Evolutionary conservation across 2,113 vertebrate genomes (phyloP).

Genomic region (Gallinago paraguaiae): DNA sequence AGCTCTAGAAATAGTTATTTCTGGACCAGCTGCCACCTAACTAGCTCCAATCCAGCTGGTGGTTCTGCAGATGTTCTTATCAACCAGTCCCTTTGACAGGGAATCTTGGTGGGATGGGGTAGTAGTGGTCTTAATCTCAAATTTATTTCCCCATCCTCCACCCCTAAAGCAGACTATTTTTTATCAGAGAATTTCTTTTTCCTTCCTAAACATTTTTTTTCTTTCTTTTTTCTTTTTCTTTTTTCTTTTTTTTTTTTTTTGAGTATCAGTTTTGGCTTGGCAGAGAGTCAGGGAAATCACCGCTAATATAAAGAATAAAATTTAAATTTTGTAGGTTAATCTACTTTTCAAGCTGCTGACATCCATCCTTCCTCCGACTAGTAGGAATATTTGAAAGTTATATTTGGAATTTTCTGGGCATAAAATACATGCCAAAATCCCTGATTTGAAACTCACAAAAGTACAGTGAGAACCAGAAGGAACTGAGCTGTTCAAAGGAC

Average conservation of each 20-base stretch:
- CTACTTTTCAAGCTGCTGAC: background rate
- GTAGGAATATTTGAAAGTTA: background rate
- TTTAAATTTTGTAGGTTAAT: background rate
- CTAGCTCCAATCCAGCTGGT: background rate
- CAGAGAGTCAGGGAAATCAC: background rate
- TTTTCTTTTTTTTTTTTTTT: rapidly evolving
- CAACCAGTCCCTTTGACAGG: background rate
- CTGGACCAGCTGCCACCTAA: background rate
- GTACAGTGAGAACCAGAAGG: background rate
- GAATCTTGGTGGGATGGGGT: background rate
- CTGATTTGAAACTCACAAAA: background rate
- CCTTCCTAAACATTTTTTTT: background rate
- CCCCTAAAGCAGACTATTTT: rapidly evolving
- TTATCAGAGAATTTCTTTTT: background rate
- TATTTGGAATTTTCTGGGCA: background rate
- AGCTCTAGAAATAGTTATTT: background rate
- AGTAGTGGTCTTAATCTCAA: background rate
- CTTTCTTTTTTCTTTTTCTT: too few species aligned
- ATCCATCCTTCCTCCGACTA: background rate
- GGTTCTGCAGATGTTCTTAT: background rate
- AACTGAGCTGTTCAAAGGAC: background rate
- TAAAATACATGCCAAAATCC: background rate
- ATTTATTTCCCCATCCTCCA: background rate
- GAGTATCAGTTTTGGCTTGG: background rate
- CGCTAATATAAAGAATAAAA: background rate